phyloP scores from a whole-genome alignment of 2,797 vertebrate genomes.

The Loris lydekkerianus region DNA sequence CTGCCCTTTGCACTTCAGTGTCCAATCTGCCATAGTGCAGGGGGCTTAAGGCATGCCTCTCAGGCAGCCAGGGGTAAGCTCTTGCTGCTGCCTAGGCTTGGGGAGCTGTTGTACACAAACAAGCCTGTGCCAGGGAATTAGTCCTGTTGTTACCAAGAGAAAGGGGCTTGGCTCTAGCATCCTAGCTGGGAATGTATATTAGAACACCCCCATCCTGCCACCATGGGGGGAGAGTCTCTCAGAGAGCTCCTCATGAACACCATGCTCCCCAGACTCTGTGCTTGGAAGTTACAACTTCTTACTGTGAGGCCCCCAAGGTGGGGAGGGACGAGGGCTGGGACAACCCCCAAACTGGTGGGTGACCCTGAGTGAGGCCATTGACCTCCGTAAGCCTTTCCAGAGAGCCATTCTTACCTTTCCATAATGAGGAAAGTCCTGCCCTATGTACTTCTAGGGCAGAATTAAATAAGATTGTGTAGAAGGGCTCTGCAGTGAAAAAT shows the following conservation, averaged over 20 bases:
- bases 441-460: not conserved
- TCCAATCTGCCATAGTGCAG: constrained; percentile 75
- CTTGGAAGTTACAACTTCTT: not conserved
- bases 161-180: not conserved
- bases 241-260: not conserved
- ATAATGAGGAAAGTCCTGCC: not conserved
- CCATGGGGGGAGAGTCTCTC: not conserved
- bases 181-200: not conserved
- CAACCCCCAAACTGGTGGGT: not conserved
- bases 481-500: not conserved
- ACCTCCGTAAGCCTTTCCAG: not conserved
- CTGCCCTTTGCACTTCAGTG: constrained; percentile 27
- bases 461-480: not conserved
- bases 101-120: constrained; percentile 21
- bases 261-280: not conserved
- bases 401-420: not conserved
- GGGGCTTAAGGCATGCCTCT: constrained; percentile 61
- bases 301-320: not conserved
- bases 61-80: constrained; percentile 29
- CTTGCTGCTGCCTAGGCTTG: not conserved
- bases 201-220: not conserved
- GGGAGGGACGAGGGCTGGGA: not conserved
- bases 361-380: not conserved
- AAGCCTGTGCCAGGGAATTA: constrained; percentile 36
- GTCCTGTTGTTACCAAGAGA: constrained; percentile 14